phyloP scores from a whole-genome alignment of 2,797 vertebrate species.

The Hapalemur alaotrensis region DNA sequence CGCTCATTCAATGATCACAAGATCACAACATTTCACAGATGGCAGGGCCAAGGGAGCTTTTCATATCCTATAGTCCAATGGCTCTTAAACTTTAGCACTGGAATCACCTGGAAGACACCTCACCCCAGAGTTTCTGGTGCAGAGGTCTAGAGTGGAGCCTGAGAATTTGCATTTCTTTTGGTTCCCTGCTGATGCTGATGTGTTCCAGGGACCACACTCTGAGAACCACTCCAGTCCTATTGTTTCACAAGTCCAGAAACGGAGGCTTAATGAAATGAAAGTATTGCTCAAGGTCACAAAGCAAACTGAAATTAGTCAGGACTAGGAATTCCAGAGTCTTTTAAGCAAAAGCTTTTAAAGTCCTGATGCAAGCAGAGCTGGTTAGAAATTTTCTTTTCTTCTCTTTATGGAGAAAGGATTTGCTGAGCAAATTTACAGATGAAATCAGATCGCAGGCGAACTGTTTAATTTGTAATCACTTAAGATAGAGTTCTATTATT shows the following conservation, averaged over 20 bases:
- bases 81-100: neutral
- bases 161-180: neutral
- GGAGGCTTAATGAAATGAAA: neutral
- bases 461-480: slow-evolving; percentile 74
- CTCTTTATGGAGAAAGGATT: slow-evolving; percentile 67
- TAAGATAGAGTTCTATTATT: slow-evolving; percentile 65
- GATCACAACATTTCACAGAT: neutral
- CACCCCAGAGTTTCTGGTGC: neutral
- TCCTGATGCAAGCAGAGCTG: slow-evolving; percentile 17
- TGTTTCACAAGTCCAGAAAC: neutral
- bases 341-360: slow-evolving; percentile 42
- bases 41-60: neutral
- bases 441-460: slow-evolving; percentile 61
- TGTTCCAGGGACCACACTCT: neutral
- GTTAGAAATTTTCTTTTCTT: slow-evolving; percentile 50
- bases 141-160: too few species aligned
- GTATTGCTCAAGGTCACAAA: slow-evolving; percentile 42
- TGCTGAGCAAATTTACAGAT: slow-evolving; percentile 73
- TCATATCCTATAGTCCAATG: neutral
- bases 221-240: neutral
- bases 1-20: neutral
- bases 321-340: neutral
- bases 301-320: slow-evolving; percentile 19
- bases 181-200: fast-evolving
- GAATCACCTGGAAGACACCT: neutral